Conservation (phyloP, 2,797 vertebrate species). For the Hirundo rustica region DNA sequence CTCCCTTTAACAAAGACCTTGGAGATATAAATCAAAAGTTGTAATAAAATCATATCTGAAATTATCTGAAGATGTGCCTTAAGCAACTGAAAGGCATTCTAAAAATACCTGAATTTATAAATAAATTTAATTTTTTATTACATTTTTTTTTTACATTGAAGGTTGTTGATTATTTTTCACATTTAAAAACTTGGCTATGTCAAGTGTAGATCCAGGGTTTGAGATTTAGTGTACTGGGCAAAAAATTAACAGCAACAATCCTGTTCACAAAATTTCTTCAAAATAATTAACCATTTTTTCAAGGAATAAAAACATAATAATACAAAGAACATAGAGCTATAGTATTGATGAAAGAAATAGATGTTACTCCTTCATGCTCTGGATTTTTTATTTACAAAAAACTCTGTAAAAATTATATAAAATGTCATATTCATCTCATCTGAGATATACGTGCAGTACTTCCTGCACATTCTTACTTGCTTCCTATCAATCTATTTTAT, state of each 20-base stretch:
- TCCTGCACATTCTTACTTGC: not conserved
- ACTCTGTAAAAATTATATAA: not conserved
- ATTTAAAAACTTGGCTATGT: not conserved
- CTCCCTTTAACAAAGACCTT: not conserved
- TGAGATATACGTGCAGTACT: not conserved
- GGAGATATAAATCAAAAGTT: not conserved
- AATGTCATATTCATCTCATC: not conserved
- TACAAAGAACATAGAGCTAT: not conserved
- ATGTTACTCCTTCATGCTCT: no score
- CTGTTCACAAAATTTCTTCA: not conserved
- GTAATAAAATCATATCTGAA: not conserved
- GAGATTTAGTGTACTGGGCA: not conserved
- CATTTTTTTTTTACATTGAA: not conserved
- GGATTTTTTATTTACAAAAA: not conserved
- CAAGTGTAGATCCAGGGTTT: not conserved
- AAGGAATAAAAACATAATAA: not conserved
- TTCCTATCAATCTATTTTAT: not conserved
- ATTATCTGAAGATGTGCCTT: not conserved
- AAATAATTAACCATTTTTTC: not conserved
- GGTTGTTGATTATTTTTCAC: not conserved
- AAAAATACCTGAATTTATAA: not conserved
- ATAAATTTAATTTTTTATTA: not conserved
- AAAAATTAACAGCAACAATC: not conserved
- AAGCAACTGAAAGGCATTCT: not conserved
- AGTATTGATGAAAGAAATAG: not conserved